phyloP scores from a whole-genome alignment of 2,888 invertebrate species.

The Drosophila atripex region DNA sequence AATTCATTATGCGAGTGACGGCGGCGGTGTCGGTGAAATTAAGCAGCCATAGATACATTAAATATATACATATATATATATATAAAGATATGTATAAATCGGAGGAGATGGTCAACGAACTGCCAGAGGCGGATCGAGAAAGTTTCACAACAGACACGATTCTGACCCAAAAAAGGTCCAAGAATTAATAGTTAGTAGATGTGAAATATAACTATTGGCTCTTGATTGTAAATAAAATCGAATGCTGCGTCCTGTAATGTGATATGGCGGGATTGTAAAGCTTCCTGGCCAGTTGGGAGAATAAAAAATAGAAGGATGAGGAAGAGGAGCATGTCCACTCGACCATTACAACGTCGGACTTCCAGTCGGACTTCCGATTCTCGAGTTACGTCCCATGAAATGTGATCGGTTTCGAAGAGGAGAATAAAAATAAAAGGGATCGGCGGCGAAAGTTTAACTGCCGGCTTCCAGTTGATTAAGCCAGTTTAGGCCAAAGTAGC shows the following conservation, averaged over 20 bases:
- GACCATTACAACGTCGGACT: conserved; percentile 72
- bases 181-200: neutral
- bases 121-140: conserved; percentile 66
- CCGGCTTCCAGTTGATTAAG: conserved; percentile 81
- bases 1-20: conserved; percentile 69
- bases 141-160: conserved; percentile 67
- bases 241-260: conserved; percentile 40
- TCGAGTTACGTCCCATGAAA: conserved; percentile 65
- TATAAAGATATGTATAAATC: conserved; percentile 30
- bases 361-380: conserved; percentile 82
- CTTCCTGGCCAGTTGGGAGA: conserved; percentile 51
- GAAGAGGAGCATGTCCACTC: conserved; percentile 46
- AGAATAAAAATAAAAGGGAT: conserved; percentile 1
- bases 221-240: neutral
- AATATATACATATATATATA: neutral
- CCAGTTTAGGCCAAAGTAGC: conserved; percentile 75
- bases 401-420: conserved; percentile 24
- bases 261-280: conserved; percentile 74
- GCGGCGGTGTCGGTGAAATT: conserved; percentile 64
- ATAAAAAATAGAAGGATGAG: conserved; percentile 40
- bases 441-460: conserved; percentile 57
- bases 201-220: neutral
- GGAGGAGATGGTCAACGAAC: conserved; percentile 70
- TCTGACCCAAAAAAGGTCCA: conserved; percentile 61
- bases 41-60: conserved; percentile 65